Conservation (phyloP, 2,797 vertebrate species). For the Oophaga sylvatica region DNA sequence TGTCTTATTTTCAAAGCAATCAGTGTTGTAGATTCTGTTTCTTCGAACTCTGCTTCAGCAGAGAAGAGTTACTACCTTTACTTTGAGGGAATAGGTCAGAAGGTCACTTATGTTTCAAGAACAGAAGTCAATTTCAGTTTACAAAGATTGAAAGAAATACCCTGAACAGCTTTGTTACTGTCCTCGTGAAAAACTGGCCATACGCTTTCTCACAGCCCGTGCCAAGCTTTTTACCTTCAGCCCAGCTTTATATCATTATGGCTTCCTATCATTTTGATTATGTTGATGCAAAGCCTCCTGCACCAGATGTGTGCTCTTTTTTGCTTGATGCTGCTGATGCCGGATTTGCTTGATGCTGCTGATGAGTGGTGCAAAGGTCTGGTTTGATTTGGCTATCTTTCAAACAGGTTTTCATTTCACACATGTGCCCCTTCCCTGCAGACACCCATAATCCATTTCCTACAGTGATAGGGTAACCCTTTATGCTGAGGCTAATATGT, state of each 20-base stretch:
- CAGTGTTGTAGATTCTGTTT: background rate
- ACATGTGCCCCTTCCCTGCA: constrained; percentile 38
- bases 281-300: constrained; percentile 44
- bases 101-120: constrained; percentile 17
- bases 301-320: constrained; percentile 38
- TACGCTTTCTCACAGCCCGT: constrained; percentile 33
- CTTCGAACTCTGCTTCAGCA: background rate
- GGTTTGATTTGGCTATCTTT: constrained; percentile 51
- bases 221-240: constrained; percentile 44
- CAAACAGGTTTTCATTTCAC: constrained; percentile 54
- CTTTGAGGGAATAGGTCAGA: background rate
- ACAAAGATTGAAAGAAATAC: background rate
- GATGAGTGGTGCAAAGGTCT: constrained; percentile 50
- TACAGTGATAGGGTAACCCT: constrained; percentile 30
- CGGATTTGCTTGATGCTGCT: constrained; percentile 35
- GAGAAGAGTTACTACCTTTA: background rate
- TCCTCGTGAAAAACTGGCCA: constrained; percentile 5
- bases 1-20: background rate
- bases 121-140: constrained; percentile 2
- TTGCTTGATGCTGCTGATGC: constrained; percentile 38
- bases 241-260: constrained; percentile 47
- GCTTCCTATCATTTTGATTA: constrained; percentile 49
- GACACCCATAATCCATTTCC: constrained; percentile 39
- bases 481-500: constrained; percentile 8
- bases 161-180: constrained; percentile 12